These are phyloP conservation scores for Gambusia yucatana DNA, from an alignment of 2,797 vertebrate genomes.

Conservation along the genomic window DNA sequence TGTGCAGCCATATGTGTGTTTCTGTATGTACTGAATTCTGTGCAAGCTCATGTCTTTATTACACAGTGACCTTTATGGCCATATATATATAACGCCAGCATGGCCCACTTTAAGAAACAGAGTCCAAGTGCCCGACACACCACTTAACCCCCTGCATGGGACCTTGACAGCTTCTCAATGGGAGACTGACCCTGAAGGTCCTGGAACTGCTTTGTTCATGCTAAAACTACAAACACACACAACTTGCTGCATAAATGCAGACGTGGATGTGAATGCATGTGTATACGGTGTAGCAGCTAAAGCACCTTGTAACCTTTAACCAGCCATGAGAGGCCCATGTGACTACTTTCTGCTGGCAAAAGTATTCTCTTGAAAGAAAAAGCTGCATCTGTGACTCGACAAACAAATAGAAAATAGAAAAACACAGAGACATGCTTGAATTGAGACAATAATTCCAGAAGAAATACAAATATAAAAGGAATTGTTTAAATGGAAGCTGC, in stretches of 20 bases:
- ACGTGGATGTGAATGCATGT: slow-evolving; percentile 31
- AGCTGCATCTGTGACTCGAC: slow-evolving; percentile 53
- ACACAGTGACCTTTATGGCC: slow-evolving; percentile 61
- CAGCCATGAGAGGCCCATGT: slow-evolving; percentile 63
- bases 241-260: slow-evolving; percentile 34
- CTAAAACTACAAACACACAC: slow-evolving; percentile 35
- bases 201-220: slow-evolving; percentile 66
- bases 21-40: slow-evolving; percentile 1
- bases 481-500: not conserved
- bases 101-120: slow-evolving; percentile 63
- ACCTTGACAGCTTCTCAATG: slow-evolving; percentile 78
- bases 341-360: slow-evolving; percentile 62
- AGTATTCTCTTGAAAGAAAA: slow-evolving; percentile 41
- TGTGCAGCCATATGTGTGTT: slow-evolving; percentile 31
- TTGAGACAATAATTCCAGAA: not conserved
- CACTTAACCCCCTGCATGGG: slow-evolving; percentile 76
- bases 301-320: slow-evolving; percentile 52
- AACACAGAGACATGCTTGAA: slow-evolving; percentile 34
- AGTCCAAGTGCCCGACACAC: slow-evolving; percentile 62
- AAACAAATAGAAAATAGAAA: slow-evolving; percentile 1
- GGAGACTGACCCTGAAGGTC: slow-evolving; percentile 75
- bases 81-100: slow-evolving; percentile 55
- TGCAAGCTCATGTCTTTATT: slow-evolving; percentile 56
- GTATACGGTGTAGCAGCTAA: slow-evolving; percentile 22
- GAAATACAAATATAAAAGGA: not conserved